phyloP scores from a whole-genome alignment of 2,888 invertebrate genomes.

The Pogonocherus hispidulus region DNA sequence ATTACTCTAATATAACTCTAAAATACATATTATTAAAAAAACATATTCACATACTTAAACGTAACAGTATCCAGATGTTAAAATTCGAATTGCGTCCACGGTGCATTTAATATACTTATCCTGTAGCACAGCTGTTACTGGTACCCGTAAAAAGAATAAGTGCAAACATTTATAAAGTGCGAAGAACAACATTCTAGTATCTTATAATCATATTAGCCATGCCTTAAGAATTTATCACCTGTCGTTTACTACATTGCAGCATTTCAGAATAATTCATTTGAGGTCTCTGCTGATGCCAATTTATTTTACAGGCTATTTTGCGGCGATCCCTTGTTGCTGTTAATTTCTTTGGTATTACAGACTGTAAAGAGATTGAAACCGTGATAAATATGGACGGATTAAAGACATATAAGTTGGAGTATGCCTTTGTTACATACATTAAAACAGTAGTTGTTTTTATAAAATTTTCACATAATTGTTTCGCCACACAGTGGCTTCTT shows the following conservation, averaged over 20 bases:
- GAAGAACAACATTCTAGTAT: constrained; percentile 55
- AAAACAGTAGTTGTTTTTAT: too few species aligned
- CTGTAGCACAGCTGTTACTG: constrained; percentile 31
- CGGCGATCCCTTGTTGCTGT: constrained; percentile 18
- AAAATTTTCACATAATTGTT: too few species aligned
- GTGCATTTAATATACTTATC: constrained; percentile 43
- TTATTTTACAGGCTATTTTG: constrained; percentile 39
- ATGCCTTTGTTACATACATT: too few species aligned
- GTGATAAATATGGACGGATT: background rate
- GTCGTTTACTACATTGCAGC: constrained; percentile 51
- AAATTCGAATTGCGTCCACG: background rate
- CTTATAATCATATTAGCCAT: constrained; percentile 56
- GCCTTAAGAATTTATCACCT: constrained; percentile 54
- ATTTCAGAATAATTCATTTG: constrained; percentile 51
- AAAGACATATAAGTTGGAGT: background rate
- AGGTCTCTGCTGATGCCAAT: constrained; percentile 42
- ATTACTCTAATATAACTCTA: too few species aligned
- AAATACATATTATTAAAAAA: too few species aligned
- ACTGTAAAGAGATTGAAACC: background rate
- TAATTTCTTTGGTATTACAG: constrained; percentile 13
- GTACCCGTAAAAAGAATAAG: constrained; percentile 46
- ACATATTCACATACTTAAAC: too few species aligned
- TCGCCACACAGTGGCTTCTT: too few species aligned
- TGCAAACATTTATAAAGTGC: constrained; percentile 53
- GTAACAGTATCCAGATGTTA: too few species aligned